Conservation (phyloP, 2,113 vertebrate species). For the Anthoscopus minutus region DNA sequence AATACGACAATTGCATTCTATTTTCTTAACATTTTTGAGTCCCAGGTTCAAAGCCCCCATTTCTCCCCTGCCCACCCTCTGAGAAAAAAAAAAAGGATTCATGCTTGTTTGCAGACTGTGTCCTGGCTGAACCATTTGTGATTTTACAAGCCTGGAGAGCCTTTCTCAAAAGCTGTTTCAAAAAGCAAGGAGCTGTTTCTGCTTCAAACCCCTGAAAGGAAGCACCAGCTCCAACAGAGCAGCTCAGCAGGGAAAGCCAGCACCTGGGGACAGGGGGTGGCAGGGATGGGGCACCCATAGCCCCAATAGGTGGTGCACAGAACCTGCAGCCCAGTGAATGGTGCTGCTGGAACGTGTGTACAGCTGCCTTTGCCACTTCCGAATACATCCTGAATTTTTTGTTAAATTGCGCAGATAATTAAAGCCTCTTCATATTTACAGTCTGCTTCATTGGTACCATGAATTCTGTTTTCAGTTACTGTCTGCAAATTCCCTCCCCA, state of each 20-base stretch:
- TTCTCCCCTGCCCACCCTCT: fast-evolving
- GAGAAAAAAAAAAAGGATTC: no score
- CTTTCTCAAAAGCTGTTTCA: neutral
- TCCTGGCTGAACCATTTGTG: neutral
- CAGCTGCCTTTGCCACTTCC: constrained; percentile 29
- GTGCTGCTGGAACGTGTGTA: neutral
- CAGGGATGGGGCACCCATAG: fast-evolving
- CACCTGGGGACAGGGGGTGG: neutral
- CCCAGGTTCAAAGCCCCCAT: no score
- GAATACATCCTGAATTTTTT: constrained; percentile 70
- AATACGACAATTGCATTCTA: neutral
- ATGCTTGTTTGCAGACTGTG: neutral
- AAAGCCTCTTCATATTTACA: constrained; percentile 76
- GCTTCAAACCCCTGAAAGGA: neutral
- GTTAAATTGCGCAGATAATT: constrained; percentile 77
- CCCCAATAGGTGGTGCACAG: neutral
- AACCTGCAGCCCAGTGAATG: neutral
- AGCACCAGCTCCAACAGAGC: neutral
- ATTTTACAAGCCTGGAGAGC: neutral
- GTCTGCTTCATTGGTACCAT: constrained; percentile 71
- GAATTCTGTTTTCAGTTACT: constrained; percentile 76
- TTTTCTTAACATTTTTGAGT: neutral
- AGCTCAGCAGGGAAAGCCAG: fast-evolving
- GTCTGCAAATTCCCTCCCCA: constrained; percentile 75
- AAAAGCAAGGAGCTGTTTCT: neutral